phyloP scores from a whole-genome alignment of 1,140 invertebrate species.

The Araneus ventricosus region DNA sequence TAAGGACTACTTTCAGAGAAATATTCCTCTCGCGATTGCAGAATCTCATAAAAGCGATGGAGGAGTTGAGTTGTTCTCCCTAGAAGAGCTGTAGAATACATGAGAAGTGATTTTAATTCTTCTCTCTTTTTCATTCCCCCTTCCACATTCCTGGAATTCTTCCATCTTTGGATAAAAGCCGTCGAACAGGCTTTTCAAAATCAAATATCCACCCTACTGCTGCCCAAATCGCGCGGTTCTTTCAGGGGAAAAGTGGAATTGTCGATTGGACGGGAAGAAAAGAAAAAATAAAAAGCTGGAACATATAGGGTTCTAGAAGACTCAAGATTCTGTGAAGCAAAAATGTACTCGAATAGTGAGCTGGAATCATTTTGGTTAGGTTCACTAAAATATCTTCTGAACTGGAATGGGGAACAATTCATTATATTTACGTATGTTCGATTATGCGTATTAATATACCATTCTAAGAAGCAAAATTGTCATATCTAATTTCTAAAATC shows the following conservation, averaged over 20 bases:
- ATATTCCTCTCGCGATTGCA: slow-evolving; percentile 33
- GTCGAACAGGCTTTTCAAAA: slow-evolving; percentile 39
- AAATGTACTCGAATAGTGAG: too few relatives aligned
- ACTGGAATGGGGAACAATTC: too few relatives aligned
- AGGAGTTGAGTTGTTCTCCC: slow-evolving; percentile 51
- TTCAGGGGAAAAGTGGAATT: background rate
- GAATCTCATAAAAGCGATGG: slow-evolving; percentile 48
- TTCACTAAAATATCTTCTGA: too few relatives aligned
- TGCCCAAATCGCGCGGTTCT: background rate
- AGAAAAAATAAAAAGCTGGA: background rate
- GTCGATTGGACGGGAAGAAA: too few relatives aligned
- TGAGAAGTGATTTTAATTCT: background rate
- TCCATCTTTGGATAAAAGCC: too few relatives aligned
- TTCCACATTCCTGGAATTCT: background rate
- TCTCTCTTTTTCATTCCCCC: background rate
- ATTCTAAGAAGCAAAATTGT: too few relatives aligned
- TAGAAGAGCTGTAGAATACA: slow-evolving; percentile 25
- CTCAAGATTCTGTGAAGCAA: too few relatives aligned
- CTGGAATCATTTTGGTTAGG: too few relatives aligned
- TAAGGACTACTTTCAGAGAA: background rate
- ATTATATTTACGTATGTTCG: too few relatives aligned
- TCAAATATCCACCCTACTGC: background rate
- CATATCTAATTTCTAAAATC: too few relatives aligned
- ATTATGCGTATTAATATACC: too few relatives aligned
- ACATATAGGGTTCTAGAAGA: too few relatives aligned